Evolutionary conservation across 2,888 invertebrate genomes (phyloP).

Genomic region (Himalopsyche japonica): DNA sequence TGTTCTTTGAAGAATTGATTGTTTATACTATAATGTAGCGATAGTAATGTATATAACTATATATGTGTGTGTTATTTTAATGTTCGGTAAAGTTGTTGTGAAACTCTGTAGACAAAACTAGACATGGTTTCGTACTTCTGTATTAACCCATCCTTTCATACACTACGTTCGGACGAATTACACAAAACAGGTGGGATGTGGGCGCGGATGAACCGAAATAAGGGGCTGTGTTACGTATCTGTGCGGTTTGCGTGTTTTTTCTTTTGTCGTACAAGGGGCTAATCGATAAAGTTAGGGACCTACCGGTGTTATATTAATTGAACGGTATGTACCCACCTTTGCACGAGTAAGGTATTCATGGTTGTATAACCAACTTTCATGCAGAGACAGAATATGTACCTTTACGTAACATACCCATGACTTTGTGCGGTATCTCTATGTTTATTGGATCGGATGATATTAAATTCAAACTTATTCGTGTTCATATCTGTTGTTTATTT

Average conservation of each 20-base stretch:
- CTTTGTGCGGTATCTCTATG: no score
- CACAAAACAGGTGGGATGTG: background rate
- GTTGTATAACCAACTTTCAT: background rate
- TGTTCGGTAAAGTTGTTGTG: no score
- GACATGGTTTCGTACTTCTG: background rate
- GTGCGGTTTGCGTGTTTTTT: background rate
- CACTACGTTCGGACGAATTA: background rate
- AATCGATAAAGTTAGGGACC: background rate
- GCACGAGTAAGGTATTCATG: background rate
- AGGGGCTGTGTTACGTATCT: background rate
- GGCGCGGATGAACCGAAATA: background rate
- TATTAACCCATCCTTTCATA: background rate
- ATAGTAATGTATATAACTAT: no score
- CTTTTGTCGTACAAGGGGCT: background rate
- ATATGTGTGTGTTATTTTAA: no score
- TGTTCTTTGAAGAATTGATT: no score
- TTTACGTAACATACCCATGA: no score
- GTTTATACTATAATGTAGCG: no score
- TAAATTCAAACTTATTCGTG: no score
- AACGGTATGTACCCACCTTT: background rate
- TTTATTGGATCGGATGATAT: no score
- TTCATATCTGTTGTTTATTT: no score
- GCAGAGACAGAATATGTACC: background rate
- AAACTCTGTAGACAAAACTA: no score
- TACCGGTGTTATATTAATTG: background rate